Percentiles rank a stretch among this genome's conserved stretches.
Evolutionary conservation across 1,140 invertebrate genomes (phyloP).

Genomic region (Pseudomyrmex cubaensis): DNA sequence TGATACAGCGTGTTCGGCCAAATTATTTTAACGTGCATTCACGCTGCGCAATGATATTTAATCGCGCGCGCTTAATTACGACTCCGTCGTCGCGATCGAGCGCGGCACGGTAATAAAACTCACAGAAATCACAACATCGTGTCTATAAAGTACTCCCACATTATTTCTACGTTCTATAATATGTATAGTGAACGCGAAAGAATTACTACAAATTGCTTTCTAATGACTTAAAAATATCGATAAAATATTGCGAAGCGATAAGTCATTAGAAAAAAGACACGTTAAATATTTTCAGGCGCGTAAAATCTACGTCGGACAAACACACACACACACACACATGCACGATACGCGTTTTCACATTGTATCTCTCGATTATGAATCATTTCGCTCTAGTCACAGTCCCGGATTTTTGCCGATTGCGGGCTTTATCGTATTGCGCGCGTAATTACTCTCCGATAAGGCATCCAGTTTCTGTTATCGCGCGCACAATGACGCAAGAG

Average conservation of each 20-base stretch:
- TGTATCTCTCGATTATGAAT: too few relatives aligned
- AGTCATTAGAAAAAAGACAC: background rate
- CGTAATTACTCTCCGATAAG: constrained; percentile 18
- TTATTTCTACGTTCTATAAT: constrained; percentile 49
- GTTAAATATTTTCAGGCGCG: background rate
- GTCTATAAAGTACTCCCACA: background rate
- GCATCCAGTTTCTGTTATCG: background rate
- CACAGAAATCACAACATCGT: constrained; percentile 29
- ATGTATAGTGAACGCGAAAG: background rate
- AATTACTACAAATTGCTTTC: background rate
- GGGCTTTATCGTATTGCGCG: background rate
- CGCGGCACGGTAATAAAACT: constrained; percentile 11
- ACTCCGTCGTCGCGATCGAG: background rate
- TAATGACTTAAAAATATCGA: too few relatives aligned
- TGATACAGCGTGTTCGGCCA: too few relatives aligned
- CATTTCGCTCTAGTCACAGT: too few relatives aligned
- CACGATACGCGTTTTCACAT: too few relatives aligned
- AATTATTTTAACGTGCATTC: constrained; percentile 53
- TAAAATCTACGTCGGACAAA: too few relatives aligned
- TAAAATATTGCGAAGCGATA: too few relatives aligned
- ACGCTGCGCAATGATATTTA: constrained; percentile 58
- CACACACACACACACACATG: too few relatives aligned
- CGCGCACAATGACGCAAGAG: constrained; percentile 38
- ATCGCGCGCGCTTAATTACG: constrained; percentile 64
- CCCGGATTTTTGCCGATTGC: too few relatives aligned